Evolutionary conservation across 1,140 invertebrate genomes (phyloP), one percentile per base, ranked within the genome.

Genomic region (Anastrepha obliqua): DNA sequence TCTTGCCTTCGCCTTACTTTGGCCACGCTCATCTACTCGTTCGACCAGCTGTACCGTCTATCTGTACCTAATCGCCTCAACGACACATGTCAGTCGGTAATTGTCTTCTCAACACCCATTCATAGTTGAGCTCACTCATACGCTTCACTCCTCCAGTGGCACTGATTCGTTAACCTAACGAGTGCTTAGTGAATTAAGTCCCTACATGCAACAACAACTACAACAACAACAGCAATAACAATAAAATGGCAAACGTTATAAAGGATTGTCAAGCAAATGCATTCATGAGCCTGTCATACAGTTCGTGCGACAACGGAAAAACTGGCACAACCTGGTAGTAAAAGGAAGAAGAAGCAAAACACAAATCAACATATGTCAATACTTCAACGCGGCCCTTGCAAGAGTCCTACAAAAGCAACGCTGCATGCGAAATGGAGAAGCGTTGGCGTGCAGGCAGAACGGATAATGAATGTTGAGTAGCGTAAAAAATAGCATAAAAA

Each of bases 401-500:
- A 29, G 70, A 85, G 67, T n/a, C 58, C 51, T 51, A 87, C 58
- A 85, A 74, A 87, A 42, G 55, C 74, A 65, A 87, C 62, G 78
- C n/a, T 81, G 74, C 74, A 81, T 81, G 51, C 74, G 62, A 86
- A 65, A 86, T 47, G n/a, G 20, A 86, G 58, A 15, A 51, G 47
- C 47, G 17, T 58, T 55, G 74, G 74, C 44, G 74, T 81, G 74
- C 74, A 20, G 51, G 0, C 74, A 4, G 17, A 20, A 17, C 47
- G 74, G 51, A 81, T 81, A 81, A 81, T 55, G 47, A 86, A 86
- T 44, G 58, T 86, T 65, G 62, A 86, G 85, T 86, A 64, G 62
- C 58, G 85, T 62, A 44, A 86, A 86, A 88, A 70, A 65, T 86
- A 86, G 44, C 74, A 58, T 88, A 88, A 85, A 86, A 85, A 88